Percentiles rank a stretch among this genome's conserved stretches.
Conservation (phyloP, 2,113 vertebrate genomes). For the Salvator merianae region DNA sequence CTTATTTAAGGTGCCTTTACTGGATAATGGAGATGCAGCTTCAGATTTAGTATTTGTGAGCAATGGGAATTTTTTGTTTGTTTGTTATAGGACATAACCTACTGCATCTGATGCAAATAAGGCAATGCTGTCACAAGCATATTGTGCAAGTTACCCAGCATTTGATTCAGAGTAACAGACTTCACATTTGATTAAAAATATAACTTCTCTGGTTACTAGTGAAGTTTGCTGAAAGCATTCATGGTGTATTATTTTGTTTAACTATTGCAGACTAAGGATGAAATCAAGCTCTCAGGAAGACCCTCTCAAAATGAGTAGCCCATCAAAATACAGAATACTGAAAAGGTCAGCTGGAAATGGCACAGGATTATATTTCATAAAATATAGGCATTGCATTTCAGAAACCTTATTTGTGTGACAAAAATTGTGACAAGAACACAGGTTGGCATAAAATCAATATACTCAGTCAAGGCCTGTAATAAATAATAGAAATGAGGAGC, state of each 20-base stretch:
- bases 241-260: slow-evolving; percentile 34
- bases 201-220: not conserved
- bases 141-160: not conserved
- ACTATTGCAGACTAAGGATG: slow-evolving; percentile 30
- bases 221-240: slow-evolving; percentile 2
- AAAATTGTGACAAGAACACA: slow-evolving; percentile 71
- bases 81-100: not conserved
- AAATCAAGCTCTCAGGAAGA: slow-evolving; percentile 32
- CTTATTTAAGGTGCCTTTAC: too few relatives aligned
- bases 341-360: slow-evolving; percentile 70
- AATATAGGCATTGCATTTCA: slow-evolving; percentile 64
- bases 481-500: slow-evolving; percentile 70
- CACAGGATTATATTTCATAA: slow-evolving; percentile 59
- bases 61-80: not conserved
- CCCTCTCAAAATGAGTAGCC: slow-evolving; percentile 34
- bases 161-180: not conserved
- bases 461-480: slow-evolving; percentile 53
- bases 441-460: slow-evolving; percentile 73
- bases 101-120: not conserved
- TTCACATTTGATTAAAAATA: not conserved
- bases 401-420: slow-evolving; percentile 69
- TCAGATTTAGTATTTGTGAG: too few relatives aligned
- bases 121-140: not conserved
- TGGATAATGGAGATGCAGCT: too few relatives aligned
- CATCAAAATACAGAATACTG: slow-evolving; percentile 57